These are phyloP conservation scores for Imbricaverruca yamaguchii DNA, from an alignment of 2,888 invertebrate genomes.

Conservation along the genomic window DNA sequence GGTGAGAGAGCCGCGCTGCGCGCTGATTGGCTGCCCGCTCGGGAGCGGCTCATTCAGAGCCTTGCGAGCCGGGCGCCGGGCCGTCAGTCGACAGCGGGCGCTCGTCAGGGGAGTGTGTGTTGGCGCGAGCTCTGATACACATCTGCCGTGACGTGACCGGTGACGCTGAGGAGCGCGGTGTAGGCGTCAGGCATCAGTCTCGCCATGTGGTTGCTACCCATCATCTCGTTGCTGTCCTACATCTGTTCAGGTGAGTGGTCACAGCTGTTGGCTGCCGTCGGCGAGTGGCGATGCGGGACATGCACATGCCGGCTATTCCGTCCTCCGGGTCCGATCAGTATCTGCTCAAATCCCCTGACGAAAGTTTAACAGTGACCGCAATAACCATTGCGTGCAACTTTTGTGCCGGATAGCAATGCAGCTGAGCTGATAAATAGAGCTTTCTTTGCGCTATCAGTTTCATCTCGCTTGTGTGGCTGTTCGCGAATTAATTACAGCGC, in stretches of 20 bases:
- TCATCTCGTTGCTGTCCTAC: not conserved
- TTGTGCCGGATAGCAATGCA: no score
- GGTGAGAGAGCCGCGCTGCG: not conserved
- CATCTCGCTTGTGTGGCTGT: no score
- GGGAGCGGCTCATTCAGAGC: not conserved
- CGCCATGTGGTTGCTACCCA: not conserved
- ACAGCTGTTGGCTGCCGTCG: not conserved
- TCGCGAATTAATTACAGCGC: no score
- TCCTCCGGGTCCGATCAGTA: no score
- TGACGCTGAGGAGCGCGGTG: not conserved
- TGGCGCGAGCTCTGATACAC: not conserved
- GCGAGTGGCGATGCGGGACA: no score
- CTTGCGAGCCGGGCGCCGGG: not conserved
- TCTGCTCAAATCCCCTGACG: no score
- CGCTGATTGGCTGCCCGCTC: not conserved
- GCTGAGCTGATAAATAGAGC: no score
- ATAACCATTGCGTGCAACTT: no score
- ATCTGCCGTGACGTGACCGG: not conserved
- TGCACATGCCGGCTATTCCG: no score
- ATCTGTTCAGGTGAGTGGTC: not conserved
- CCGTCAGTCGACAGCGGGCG: not conserved
- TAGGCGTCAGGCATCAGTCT: no score
- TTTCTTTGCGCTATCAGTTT: no score
- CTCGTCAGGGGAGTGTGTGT: not conserved
- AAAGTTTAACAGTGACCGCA: no score